Conservation (phyloP, 1,140 invertebrate genomes). For the Drosophila pectinifera region DNA sequence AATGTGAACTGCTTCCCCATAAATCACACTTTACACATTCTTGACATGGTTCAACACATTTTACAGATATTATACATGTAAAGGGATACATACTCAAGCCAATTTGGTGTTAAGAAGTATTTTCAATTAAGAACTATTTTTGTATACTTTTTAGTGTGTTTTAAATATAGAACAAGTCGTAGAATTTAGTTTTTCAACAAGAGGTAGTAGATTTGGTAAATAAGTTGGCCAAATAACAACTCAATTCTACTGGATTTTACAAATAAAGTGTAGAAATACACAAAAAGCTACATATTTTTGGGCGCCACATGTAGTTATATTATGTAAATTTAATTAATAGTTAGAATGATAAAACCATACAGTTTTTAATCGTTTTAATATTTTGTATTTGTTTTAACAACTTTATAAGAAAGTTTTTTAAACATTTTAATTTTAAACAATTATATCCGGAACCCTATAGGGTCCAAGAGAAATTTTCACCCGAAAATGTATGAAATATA, state of each 20-base stretch:
- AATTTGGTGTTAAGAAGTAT: neutral
- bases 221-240: no score
- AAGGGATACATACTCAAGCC: neutral
- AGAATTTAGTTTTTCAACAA: neutral
- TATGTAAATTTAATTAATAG: neutral
- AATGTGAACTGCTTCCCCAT: neutral
- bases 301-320: neutral
- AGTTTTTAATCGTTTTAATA: neutral
- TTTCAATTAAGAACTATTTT: neutral
- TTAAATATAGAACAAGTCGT: neutral
- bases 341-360: neutral
- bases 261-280: neutral
- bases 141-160: neutral
- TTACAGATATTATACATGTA: neutral
- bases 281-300: neutral
- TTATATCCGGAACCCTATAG: no score
- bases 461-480: no score
- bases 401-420: neutral
- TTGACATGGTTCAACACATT: neutral
- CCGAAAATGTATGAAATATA: no score
- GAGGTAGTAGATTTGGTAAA: no score
- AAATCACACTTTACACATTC: constrained; percentile 1
- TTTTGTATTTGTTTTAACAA: neutral
- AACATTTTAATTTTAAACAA: no score
- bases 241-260: neutral